Evolutionary conservation across 2,113 vertebrate genomes (phyloP).

Genomic region (Microtus ochrogaster): DNA sequence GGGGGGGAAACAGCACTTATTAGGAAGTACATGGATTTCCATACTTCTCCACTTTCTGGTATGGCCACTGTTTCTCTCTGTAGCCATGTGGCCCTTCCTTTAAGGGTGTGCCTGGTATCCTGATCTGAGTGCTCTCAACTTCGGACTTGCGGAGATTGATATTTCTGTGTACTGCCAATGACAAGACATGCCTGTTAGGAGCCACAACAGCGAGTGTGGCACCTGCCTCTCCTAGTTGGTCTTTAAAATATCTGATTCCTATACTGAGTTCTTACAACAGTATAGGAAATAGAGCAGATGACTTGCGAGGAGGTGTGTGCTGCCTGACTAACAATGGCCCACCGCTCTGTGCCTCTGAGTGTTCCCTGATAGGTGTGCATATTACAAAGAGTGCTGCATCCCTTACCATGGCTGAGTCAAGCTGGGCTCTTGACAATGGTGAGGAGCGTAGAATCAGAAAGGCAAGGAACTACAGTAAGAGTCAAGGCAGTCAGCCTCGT

Average conservation of each 20-base stretch:
- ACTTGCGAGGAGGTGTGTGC: neutral
- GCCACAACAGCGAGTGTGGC: neutral
- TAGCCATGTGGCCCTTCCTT: neutral
- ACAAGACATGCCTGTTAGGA: neutral
- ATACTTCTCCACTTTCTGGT: neutral
- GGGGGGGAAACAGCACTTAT: neutral
- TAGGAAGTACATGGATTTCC: neutral
- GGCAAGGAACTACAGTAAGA: neutral
- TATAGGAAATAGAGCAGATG: neutral
- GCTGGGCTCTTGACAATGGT: neutral
- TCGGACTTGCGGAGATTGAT: neutral
- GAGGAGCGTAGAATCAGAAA: neutral
- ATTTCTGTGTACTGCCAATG: neutral
- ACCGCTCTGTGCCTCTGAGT: neutral
- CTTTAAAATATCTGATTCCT: neutral
- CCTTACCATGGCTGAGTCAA: neutral
- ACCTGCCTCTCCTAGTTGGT: neutral
- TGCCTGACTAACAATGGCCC: neutral
- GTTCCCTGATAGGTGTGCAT: neutral
- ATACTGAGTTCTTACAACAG: neutral
- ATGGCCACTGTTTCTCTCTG: neutral
- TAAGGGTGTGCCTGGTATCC: neutral
- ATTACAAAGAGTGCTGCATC: neutral
- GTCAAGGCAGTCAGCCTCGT: neutral
- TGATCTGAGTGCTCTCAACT: neutral